Percentiles rank a stretch among this genome's conserved stretches.
Evolutionary conservation across 1,140 invertebrate genomes (phyloP).

Genomic region (Apis florea): DNA sequence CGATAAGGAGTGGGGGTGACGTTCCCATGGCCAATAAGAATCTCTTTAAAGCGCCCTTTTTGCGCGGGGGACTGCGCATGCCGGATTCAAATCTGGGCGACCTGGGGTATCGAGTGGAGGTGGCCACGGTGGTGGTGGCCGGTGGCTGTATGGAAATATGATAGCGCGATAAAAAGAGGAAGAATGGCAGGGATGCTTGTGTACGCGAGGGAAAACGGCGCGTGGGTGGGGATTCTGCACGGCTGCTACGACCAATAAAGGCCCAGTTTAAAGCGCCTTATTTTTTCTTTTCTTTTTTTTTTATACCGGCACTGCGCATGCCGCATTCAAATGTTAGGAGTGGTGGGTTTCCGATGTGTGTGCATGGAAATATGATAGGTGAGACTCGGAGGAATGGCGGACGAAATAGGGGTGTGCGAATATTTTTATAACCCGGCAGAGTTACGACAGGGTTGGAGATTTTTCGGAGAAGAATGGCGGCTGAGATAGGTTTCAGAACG

Average conservation of each 20-base stretch:
- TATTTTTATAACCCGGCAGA: neutral
- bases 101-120: slow-evolving; percentile 59
- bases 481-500: neutral
- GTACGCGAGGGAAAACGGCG: slow-evolving; percentile 48
- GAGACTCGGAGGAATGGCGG: slow-evolving; percentile 55
- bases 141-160: slow-evolving; percentile 76
- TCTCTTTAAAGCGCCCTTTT: slow-evolving; percentile 79
- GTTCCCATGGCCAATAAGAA: slow-evolving; percentile 79
- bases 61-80: slow-evolving; percentile 74
- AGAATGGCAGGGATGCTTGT: slow-evolving; percentile 59
- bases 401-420: slow-evolving; percentile 5
- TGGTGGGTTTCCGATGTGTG: slow-evolving; percentile 54
- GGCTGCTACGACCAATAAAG: slow-evolving; percentile 76
- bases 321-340: slow-evolving; percentile 76
- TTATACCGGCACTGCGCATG: slow-evolving; percentile 73
- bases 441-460: neutral
- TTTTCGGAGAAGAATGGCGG: slow-evolving; percentile 19
- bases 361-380: slow-evolving; percentile 71
- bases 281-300: slow-evolving; percentile 57
- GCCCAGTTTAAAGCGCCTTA: slow-evolving; percentile 74
- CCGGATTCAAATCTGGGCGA: slow-evolving; percentile 75
- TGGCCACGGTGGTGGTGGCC: slow-evolving; percentile 37
- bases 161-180: slow-evolving; percentile 77
- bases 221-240: slow-evolving; percentile 52
- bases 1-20: slow-evolving; percentile 69